Evolutionary conservation across 2,797 vertebrate genomes (phyloP), one percentile per base, ranked within the genome.

Genomic region (Glossophaga mutica): DNA sequence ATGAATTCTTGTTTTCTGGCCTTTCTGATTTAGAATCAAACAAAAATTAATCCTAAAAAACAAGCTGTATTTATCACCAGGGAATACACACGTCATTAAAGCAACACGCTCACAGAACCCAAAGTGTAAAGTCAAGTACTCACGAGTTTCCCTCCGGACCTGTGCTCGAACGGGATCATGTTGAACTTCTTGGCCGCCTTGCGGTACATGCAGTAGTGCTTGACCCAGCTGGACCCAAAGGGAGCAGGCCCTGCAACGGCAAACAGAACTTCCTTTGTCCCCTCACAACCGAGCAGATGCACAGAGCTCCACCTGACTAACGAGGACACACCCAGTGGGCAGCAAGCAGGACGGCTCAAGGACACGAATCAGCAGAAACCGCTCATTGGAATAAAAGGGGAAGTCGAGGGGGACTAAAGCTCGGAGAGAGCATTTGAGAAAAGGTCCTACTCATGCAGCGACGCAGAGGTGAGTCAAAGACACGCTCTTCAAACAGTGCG

Each of bases 221-320:
- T 99, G 90, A 99, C 99, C 99, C 99, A 99, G 48, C 99, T 99
- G 96, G 99, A 99, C 90, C 99, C 99, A 94, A 99, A 99, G 0
- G 99, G 99, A 92, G 99, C 99, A 7, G 99, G 99, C 85, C 99
- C 99, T 99, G 96, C 5, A 96, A 97, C 0, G 93, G 92, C 97
- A 95, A 93, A 0, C 3, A 78, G 91, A 96, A 18, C 22, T 76
- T 95, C 7, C 44, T 0, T n/a, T 8, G 8, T 87, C 1, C 39
- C 4, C 46, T n/a, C 92, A 32, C 6, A 44, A 62, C 48, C 1
- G 55, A 68, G 19, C 32, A 70, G 42, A 44, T 22, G 50, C 0
- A 6, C 50, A 44, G 46, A 78, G 44, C 7, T 37, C 21, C 12
- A 24, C 67, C 73, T 39, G 1, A 44, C 16, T 52, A 0, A 26